Conservation (phyloP, 2,888 invertebrate species). For the Cosmorhoe ocellata region DNA sequence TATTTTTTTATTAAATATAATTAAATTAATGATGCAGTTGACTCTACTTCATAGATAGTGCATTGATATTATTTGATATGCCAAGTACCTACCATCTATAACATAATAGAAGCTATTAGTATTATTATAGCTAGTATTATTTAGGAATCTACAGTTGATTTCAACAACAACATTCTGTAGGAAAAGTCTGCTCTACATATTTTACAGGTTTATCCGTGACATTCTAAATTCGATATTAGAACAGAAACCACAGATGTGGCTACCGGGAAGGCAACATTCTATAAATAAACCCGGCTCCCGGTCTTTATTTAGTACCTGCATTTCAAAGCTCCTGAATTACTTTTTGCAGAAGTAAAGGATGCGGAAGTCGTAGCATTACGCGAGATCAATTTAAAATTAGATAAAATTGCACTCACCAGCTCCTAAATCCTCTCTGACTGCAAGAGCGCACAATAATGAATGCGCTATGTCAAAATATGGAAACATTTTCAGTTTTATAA, state of each 20-base stretch:
- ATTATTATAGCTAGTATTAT: too few species aligned
- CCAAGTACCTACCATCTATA: too few species aligned
- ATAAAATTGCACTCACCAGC: slow-evolving; percentile 85
- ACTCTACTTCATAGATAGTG: not conserved
- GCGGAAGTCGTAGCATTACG: slow-evolving; percentile 50
- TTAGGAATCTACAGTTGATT: too few species aligned
- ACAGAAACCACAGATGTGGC: slow-evolving; percentile 29
- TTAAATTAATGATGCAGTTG: not conserved
- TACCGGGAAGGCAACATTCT: slow-evolving; percentile 57
- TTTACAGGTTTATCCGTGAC: slow-evolving; percentile 9
- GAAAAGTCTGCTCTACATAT: not conserved
- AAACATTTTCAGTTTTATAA: slow-evolving; percentile 99
- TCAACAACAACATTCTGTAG: not conserved
- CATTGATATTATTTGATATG: too few species aligned
- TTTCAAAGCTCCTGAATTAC: slow-evolving; percentile 45
- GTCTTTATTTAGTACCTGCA: slow-evolving; percentile 70
- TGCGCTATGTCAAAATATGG: slow-evolving; percentile 99
- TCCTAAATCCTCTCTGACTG: slow-evolving; percentile 97
- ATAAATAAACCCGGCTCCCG: slow-evolving; percentile 68
- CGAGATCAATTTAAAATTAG: slow-evolving; percentile 52
- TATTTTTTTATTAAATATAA: too few species aligned
- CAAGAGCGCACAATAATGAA: slow-evolving; percentile 95
- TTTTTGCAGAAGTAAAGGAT: slow-evolving; percentile 43
- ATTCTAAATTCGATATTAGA: slow-evolving; percentile 29
- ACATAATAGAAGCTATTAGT: too few species aligned